Evolutionary conservation across 2,113 vertebrate species (phyloP), one percentile per base, ranked within the genome.

Genomic region (Oreotrochilus melanogaster): DNA sequence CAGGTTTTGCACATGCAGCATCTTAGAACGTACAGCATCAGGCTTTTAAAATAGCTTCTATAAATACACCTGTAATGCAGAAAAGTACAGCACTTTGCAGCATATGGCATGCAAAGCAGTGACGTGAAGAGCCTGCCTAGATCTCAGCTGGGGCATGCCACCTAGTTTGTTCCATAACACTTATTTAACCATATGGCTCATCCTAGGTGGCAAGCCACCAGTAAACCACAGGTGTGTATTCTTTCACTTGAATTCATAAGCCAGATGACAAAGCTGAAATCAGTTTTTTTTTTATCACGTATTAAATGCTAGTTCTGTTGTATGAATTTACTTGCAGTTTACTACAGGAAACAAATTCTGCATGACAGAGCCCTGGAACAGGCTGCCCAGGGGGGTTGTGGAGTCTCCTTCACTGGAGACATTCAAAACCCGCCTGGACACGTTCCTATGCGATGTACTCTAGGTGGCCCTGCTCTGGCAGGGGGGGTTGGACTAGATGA

Each of bases 161-260:
- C 86, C 82, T 37, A 88, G n/a, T 50, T 81, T 92, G 79, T 71
- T 93, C 53, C 35, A 0, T 33, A 57, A 51, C 88, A 65, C 8
- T 94, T 78, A 88, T 16, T 56, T 71, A 80, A 83, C 92, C 94
- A 96, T 92, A 92, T 93, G 96, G 95, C 86, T 88, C 88, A 1
- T 22, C 82, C 60, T 95, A 48, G 93, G 95, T 90, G 92, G 96
- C 65, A 70, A 88, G 75, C 48, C 82, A 94, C 67, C 75, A 56
- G 39, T n/a, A 25, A 71, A 94, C 71, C 86, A 92, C 90, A 93
- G 92, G 94, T 87, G 91, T 31, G 31, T 39, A 19, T 60, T 45
- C 83, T 71, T 70, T 64, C 75, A 67, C 93, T 83, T 62, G 42
- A 81, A 89, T 85, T 80, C 39, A 48, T 45, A 82, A 69, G 48